Conservation (phyloP, 2,797 vertebrate species). For the Rhabdophis nuchalis region DNA sequence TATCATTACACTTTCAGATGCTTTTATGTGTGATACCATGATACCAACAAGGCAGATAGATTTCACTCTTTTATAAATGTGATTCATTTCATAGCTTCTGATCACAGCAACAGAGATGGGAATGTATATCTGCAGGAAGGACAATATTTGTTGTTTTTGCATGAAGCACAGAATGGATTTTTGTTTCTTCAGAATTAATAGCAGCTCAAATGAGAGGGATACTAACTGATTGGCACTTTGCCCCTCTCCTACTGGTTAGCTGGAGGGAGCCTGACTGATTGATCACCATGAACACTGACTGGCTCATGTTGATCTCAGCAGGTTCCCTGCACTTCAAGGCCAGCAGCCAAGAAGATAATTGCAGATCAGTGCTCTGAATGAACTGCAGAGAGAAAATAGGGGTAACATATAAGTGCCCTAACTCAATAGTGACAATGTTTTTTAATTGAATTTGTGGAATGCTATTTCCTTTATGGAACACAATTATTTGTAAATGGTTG, state of each 20-base stretch:
- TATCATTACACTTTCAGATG: background rate
- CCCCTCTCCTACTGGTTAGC: background rate
- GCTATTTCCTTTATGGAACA: background rate
- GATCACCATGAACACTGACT: background rate
- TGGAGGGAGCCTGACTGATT: background rate
- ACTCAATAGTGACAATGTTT: constrained; percentile 11
- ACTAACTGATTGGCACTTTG: background rate
- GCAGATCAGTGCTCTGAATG: background rate
- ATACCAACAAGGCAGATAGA: background rate
- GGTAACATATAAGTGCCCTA: background rate
- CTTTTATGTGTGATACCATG: background rate
- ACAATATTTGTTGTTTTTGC: background rate
- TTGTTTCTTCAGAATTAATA: background rate
- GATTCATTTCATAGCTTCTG: background rate
- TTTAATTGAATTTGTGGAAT: constrained; percentile 1
- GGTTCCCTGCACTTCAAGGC: background rate
- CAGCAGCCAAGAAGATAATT: background rate
- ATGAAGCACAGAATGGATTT: background rate
- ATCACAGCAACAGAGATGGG: background rate
- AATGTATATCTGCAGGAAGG: background rate
- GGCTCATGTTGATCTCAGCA: background rate
- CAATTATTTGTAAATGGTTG: background rate
- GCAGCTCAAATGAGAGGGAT: background rate
- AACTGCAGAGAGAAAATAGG: background rate
- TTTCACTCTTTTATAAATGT: background rate